Conservation (phyloP, 2,113 vertebrate genomes). For the Semnornis frantzii region DNA sequence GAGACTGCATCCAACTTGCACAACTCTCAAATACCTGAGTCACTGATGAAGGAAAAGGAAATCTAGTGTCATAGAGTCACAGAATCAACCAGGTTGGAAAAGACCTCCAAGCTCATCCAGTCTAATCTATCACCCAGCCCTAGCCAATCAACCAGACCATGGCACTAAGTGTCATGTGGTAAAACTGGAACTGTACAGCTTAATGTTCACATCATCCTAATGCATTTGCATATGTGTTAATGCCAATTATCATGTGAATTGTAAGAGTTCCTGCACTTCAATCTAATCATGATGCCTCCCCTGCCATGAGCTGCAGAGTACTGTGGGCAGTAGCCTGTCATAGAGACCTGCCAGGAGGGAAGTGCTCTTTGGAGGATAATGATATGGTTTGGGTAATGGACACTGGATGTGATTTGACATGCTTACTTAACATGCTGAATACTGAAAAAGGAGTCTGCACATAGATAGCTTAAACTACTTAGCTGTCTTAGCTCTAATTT, state of each 20-base stretch:
- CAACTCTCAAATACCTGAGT: neutral
- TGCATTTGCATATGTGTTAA: neutral
- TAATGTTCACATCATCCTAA: neutral
- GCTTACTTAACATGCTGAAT: constrained; percentile 8
- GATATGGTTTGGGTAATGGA: constrained; percentile 6
- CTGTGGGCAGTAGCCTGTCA: constrained; percentile 1
- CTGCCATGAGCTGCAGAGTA: neutral
- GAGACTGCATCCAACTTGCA: neutral
- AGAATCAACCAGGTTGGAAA: too few species aligned
- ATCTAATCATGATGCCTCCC: neutral
- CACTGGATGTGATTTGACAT: constrained; percentile 1
- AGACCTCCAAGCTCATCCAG: too few species aligned
- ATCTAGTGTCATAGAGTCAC: neutral
- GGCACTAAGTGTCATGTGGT: too few species aligned
- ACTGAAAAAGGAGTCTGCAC: neutral
- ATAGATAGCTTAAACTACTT: constrained; percentile 29
- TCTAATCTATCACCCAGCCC: too few species aligned
- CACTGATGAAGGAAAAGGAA: neutral
- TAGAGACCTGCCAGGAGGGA: neutral
- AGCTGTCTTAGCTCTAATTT: constrained; percentile 4
- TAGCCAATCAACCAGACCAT: too few species aligned
- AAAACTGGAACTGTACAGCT: neutral
- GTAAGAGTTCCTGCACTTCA: constrained; percentile 7
- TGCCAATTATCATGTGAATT: constrained; percentile 1
- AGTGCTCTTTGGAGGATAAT: constrained; percentile 17